Conservation (phyloP, 2,797 vertebrate genomes). For the Tympanoctomys barrerae region DNA sequence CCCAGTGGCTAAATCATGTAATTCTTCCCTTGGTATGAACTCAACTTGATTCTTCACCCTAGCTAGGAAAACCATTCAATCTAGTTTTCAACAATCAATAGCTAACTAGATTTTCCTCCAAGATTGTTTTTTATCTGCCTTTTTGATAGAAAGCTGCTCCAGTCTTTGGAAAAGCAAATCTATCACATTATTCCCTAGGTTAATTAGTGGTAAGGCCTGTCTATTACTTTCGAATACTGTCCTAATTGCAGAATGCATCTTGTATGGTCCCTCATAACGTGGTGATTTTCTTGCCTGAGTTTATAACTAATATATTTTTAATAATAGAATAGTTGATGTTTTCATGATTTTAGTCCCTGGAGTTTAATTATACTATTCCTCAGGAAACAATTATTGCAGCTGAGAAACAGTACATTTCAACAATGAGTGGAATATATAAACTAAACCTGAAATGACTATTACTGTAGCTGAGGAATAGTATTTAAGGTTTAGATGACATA, state of each 20-base stretch:
- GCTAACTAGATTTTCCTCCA: background rate
- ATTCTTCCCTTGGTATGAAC: background rate
- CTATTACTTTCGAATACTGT: background rate
- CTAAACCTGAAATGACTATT: too few relatives aligned
- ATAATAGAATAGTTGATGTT: background rate
- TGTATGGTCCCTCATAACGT: background rate
- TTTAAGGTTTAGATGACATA: background rate
- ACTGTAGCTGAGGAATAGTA: background rate
- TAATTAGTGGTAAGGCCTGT: background rate
- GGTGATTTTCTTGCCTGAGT: background rate
- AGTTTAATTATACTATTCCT: background rate
- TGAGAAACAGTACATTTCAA: too few relatives aligned
- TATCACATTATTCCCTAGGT: background rate
- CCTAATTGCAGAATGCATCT: background rate
- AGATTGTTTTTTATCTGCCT: background rate
- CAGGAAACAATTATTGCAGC: too few relatives aligned
- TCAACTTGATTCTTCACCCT: background rate
- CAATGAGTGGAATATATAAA: too few relatives aligned
- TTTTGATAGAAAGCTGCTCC: background rate
- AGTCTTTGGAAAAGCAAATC: background rate
- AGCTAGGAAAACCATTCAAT: background rate
- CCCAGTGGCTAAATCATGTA: background rate
- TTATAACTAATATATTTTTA: background rate
- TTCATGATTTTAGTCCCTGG: background rate
- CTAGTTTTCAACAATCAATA: background rate